Base-by-base conservation (phyloP, 2,113 vertebrate genomes). In the Cheirogaleus medius region DNA sequence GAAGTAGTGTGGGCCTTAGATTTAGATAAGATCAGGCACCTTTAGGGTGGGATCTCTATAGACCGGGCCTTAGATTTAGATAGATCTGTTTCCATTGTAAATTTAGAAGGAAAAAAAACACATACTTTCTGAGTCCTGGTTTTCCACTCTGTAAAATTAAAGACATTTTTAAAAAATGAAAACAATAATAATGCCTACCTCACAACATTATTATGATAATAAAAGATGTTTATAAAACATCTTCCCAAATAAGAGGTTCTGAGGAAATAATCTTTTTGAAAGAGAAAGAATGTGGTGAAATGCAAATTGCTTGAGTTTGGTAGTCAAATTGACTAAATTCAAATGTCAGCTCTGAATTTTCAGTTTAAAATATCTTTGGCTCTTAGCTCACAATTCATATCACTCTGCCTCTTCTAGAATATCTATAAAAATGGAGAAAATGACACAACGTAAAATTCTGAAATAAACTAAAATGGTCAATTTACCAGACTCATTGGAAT, bases 241-340 rank as follows among this genome's bases (percentile, higher is more conserved):
- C 49, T 86, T 1, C 0, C 32, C 69, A 69, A 90, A 78, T 92
- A 94, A 56, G 17, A 58, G 34, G 10, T 80, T 23, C 11, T 73
- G 29, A 84, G 8, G 14, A 91, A 91, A 81, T 73, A 44, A 94
- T 77, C 29, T 85, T 94, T 92, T 86, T 49, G 27, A 95, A 63
- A 54, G 7, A 76, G 8, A n/a, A 8, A 54, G 11, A 52, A 49
- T 52, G 3, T 54, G 4, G 8, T 5, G 44, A 95, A 68, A 85
- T 63, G 17, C 17, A 91, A 88, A 89, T 82, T 81, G 34, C 13
- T 49, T 47, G 17, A 56, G 23, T 17, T 91, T 74, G 7, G 54
- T 27, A 42, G 39, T 58, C 52, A 97, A 68, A 89, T 20, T 89
- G 32, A 73, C 63, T 63, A 58, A 91, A 76, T 69, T 17, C 47